Evolutionary conservation across 1,140 invertebrate genomes (phyloP), one percentile per base, ranked within the genome.

Genomic region (Sweltsa coloradensis): DNA sequence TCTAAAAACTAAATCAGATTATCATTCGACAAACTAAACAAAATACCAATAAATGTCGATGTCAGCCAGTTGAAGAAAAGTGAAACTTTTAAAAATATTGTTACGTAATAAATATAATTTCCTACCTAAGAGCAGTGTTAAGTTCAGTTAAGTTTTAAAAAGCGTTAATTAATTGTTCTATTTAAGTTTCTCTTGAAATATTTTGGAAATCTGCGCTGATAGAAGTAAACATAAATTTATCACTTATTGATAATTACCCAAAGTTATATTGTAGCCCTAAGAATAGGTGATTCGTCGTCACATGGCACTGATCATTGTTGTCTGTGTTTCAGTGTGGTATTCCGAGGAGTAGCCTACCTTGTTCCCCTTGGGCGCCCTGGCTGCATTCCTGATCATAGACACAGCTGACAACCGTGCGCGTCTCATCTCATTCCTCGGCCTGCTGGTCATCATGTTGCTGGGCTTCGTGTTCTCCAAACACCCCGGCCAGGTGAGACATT

Each of bases 361-460:
- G 43, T 56, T 1, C 40, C 81, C 2, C n/a, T 23, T 81, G 16
- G 56, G 52, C 1, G 65, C 57, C 0, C 61, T 81, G 7, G 53
- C 72, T 1, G 52, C 76, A 3, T 83, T 76, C 55, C 56, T 85
- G 9, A 65, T 74, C 34, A 59, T 79, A 6, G 86, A 90, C 58
- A 80, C 83, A 0, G 53, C 51, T 3, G 64, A 74, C 1, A 66
- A 79, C 1, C 67, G 72, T 0, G 59, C 73, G 21, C 70, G 87
- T 53, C 65, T 89, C 5, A 69, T 78, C 31, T 83, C 85, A 2
- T 54, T 81, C 3, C 43, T 73, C 11, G 84, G 85, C 1, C 59
- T 82, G 0, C 41, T 69, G n/a, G 56, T 71, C 6, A 68, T 83
- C 11, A 39, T 69, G 5, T 5, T 59, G 22, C 18, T 62, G 29